Conservation (phyloP, 1,140 invertebrate species). For the Drosophila orena region DNA sequence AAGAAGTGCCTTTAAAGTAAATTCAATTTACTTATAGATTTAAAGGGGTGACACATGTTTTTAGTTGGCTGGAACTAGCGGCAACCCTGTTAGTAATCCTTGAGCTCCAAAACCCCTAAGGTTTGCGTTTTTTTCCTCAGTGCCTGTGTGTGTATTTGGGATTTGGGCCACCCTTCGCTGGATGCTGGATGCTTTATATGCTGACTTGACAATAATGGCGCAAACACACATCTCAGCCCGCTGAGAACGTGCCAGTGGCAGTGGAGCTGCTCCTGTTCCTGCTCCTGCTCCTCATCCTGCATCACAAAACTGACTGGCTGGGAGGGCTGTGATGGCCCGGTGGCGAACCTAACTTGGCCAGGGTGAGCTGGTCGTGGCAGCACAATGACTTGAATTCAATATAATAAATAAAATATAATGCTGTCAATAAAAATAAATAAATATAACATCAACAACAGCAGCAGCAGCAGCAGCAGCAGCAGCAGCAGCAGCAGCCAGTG, state of each 20-base stretch:
- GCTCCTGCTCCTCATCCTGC: constrained; percentile 1
- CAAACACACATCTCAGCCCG: constrained; percentile 44
- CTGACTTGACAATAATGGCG: constrained; percentile 80
- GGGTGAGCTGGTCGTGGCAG: constrained; percentile 64
- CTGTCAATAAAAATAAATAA: constrained; percentile 84
- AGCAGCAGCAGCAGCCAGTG: constrained; percentile 15
- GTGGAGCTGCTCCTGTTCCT: background rate
- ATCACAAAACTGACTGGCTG: constrained; percentile 13
- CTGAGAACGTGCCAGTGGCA: constrained; percentile 37
- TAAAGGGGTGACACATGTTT: no score
- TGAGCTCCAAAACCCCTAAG: background rate
- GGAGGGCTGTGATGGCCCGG: background rate
- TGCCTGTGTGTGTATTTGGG: constrained; percentile 18
- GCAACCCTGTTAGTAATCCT: no score
- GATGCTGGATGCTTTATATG: constrained; percentile 68
- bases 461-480: constrained; percentile 12
- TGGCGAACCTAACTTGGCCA: constrained; percentile 3
- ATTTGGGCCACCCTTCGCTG: constrained; percentile 26
- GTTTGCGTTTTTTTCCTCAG: background rate
- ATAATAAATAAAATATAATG: constrained; percentile 84
- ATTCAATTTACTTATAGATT: no score
- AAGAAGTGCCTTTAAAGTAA: no score
- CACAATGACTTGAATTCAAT: constrained; percentile 82
- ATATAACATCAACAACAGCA: constrained; percentile 54
- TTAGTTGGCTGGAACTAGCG: no score